phyloP scores from a whole-genome alignment of 1,140 invertebrate genomes.

The Metaphire vulgaris region DNA sequence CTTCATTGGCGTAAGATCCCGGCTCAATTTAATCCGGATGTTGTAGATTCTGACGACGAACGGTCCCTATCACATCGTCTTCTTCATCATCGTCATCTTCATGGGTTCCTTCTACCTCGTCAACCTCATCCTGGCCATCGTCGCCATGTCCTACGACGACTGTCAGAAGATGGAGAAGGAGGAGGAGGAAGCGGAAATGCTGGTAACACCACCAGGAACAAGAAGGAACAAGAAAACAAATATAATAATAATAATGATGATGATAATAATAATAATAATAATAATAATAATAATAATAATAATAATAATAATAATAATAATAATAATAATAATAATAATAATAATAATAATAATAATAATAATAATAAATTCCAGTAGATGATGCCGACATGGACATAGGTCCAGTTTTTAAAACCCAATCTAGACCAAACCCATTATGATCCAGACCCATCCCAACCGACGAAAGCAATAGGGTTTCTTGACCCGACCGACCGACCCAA shows the following conservation, averaged over 20 bases:
- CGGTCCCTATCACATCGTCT: constrained; percentile 93
- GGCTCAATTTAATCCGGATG: too few species aligned
- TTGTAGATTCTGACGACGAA: constrained; percentile 78
- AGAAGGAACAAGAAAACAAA: neutral
- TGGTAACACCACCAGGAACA: neutral
- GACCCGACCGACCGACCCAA: too few species aligned
- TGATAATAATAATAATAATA: neutral
- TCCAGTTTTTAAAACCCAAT: too few species aligned
- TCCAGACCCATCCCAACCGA: too few species aligned
- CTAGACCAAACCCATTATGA: too few species aligned
- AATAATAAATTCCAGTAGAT: constrained; percentile 15
- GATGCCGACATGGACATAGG: neutral
- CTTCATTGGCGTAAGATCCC: too few species aligned
- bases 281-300: constrained; percentile 12
- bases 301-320: constrained; percentile 10
- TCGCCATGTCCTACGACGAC: constrained; percentile 98
- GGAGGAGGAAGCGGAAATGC: constrained; percentile 65
- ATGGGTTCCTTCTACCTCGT: constrained; percentile 97
- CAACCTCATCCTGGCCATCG: constrained; percentile 97
- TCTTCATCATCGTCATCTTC: constrained; percentile 97
- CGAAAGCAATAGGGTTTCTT: too few species aligned
- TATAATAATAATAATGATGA: constrained; percentile 6
- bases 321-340: constrained; percentile 16
- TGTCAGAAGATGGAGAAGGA: constrained; percentile 96
- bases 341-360: constrained; percentile 20